A percentile compares a stretch with the other conserved stretches of the same genome.
Evolutionary conservation across 1,140 invertebrate species (phyloP).

Genomic region (Drosophila mojavensis): DNA sequence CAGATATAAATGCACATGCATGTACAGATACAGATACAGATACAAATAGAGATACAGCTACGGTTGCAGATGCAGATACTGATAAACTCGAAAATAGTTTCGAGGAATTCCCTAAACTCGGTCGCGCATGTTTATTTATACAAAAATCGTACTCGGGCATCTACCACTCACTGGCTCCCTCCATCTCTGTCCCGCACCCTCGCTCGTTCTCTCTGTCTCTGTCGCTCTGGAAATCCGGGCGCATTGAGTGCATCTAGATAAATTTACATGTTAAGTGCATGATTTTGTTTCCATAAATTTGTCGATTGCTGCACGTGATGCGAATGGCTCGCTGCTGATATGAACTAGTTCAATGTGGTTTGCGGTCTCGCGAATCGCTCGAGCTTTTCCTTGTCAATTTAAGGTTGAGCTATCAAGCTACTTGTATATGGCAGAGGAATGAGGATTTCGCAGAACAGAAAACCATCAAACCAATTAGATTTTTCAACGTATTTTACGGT

Average conservation of each 20-base stretch:
- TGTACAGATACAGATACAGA: slow-evolving; percentile 42
- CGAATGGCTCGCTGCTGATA: neutral
- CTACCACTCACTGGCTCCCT: neutral
- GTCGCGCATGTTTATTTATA: slow-evolving; percentile 72
- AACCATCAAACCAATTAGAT: too few species aligned
- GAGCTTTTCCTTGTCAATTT: slow-evolving; percentile 13
- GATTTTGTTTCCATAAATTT: slow-evolving; percentile 35
- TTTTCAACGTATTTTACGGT: too few species aligned
- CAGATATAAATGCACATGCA: too few species aligned
- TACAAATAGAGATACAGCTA: slow-evolving; percentile 2
- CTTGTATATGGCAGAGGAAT: neutral
- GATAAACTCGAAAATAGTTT: slow-evolving; percentile 74
- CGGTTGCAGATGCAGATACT: slow-evolving; percentile 26
- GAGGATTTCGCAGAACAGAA: too few species aligned
- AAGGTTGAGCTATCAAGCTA: slow-evolving; percentile 27
- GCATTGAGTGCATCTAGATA: slow-evolving; percentile 56
- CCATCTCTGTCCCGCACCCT: neutral
- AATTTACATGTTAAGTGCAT: slow-evolving; percentile 60
- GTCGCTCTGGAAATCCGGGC: slow-evolving; percentile 2
- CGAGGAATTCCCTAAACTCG: slow-evolving; percentile 75
- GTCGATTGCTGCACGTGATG: slow-evolving; percentile 14
- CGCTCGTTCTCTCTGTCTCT: too few species aligned
- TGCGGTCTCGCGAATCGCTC: slow-evolving; percentile 21
- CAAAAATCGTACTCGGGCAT: slow-evolving; percentile 38
- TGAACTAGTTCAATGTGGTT: slow-evolving; percentile 15